Percentiles rank a stretch among this genome's conserved stretches.
Conservation (phyloP, 1,140 invertebrate genomes). For the Calliphora vicina region DNA sequence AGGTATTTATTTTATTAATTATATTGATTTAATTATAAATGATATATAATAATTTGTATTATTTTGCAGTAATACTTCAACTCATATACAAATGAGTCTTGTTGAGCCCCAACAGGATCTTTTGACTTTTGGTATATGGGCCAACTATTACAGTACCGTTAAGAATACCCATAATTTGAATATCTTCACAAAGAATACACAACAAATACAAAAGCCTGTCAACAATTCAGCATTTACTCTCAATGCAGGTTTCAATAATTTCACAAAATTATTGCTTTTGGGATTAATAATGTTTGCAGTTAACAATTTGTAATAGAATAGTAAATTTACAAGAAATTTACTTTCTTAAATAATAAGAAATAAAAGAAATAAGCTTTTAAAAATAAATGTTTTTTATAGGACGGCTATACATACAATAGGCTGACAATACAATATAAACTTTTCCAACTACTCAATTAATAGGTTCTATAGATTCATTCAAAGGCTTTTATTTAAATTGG, state of each 20-base stretch:
- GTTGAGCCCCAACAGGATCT: conserved; percentile 47
- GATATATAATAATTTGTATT: background rate
- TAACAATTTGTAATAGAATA: background rate
- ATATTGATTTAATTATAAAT: background rate
- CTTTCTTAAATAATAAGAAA: too few relatives aligned
- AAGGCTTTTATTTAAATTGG: too few relatives aligned
- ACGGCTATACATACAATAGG: too few relatives aligned
- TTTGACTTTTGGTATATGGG: conserved; percentile 57
- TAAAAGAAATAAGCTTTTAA: too few relatives aligned
- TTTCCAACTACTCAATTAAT: too few relatives aligned
- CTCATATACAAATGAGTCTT: background rate
- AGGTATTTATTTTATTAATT: conserved; percentile 25
- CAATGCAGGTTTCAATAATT: too few relatives aligned
- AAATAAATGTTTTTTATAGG: too few relatives aligned
- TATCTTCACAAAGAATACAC: background rate
- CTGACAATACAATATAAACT: too few relatives aligned
- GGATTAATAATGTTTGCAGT: background rate
- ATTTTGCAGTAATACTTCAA: background rate
- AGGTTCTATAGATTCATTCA: too few relatives aligned
- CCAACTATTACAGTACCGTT: conserved; percentile 49
- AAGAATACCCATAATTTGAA: conserved; percentile 47
- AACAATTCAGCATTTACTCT: background rate
- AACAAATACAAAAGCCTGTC: too few relatives aligned
- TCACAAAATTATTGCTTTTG: too few relatives aligned
- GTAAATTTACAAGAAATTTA: too few relatives aligned